Evolutionary conservation across 2,797 vertebrate species (phyloP), one percentile per base, ranked within the genome.

Genomic region (Myoxocephalus aenaeus): DNA sequence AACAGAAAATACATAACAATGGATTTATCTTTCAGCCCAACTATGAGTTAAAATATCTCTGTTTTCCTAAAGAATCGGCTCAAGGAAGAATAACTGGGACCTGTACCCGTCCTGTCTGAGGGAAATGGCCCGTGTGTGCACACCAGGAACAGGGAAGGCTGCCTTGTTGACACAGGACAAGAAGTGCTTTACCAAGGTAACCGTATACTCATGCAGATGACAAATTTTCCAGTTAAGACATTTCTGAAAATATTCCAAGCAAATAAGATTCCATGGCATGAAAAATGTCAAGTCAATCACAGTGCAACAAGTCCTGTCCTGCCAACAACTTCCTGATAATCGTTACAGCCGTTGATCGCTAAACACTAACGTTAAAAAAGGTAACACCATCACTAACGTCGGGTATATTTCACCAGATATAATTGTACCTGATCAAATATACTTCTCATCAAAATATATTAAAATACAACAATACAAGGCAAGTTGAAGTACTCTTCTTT

Each of bases 41-140:
- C 22, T 5, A 0, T 22, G 3, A n/a, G 3, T 3, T 22, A 3
- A 64, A 22, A 14, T 48, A 0, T 48, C 27, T 68, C 25, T 86
- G 20, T 81, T 75, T 73, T 72, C 36, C 82, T 88, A 15, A 80
- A 99, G 98, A 90, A 98, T 99, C 89, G 98, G 98, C 42, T 99
- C 98, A 0, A 97, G 91, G 90, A 99, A 97, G 92, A 97, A 96
- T 92, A 99, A 99, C 91, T 99, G 98, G 98, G 97, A 99, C 83
- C 95, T 99, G 32, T 99, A 99, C 75, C 98, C 98, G 0, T 95
- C 96, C 25, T 99, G 97, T 88, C 94, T 99, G n/a, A 92, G 87
- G 83, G 98, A 99, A 92, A 98, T 99, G 96, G 97, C 97, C 57
- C 96, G 97, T 7, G 96, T 99, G 77, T 97, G 96, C 87, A 93